Conservation (phyloP, 2,888 invertebrate genomes). For the Parthenolecanium corni region DNA sequence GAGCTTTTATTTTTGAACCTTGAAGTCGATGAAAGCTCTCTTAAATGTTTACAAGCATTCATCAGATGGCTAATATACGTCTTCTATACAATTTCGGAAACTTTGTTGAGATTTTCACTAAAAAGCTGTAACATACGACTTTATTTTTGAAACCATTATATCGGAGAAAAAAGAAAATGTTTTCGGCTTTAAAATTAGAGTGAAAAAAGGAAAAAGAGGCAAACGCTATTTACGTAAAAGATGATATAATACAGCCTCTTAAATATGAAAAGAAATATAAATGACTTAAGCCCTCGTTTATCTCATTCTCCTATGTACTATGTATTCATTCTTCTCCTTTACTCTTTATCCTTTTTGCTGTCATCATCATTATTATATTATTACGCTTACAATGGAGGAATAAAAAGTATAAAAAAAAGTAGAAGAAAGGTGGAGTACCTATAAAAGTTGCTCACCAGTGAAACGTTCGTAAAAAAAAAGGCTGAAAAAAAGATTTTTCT, state of each 20-base stretch:
- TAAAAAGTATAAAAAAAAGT: slow-evolving; percentile 5
- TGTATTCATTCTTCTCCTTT: not conserved
- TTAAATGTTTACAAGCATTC: too few relatives aligned
- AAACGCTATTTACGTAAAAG: slow-evolving; percentile 19
- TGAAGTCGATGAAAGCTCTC: too few relatives aligned
- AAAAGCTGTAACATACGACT: slow-evolving; percentile 1
- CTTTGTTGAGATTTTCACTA: too few relatives aligned
- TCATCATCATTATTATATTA: slow-evolving; percentile 25
- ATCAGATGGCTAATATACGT: too few relatives aligned
- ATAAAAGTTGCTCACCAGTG: too few relatives aligned
- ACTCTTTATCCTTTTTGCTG: slow-evolving; percentile 8
- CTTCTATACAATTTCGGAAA: too few relatives aligned
- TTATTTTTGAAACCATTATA: slow-evolving; percentile 5
- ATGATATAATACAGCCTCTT: slow-evolving; percentile 21
- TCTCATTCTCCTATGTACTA: slow-evolving; percentile 12
- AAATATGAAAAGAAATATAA: slow-evolving; percentile 25
- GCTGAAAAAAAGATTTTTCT: not conserved
- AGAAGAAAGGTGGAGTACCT: too few relatives aligned
- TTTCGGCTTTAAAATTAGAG: slow-evolving; percentile 7
- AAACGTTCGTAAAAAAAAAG: too few relatives aligned
- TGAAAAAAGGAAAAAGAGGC: not conserved
- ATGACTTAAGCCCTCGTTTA: slow-evolving; percentile 25
- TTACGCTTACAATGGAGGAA: slow-evolving; percentile 8
- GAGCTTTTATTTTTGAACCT: too few relatives aligned
- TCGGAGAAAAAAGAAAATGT: not conserved